phyloP scores from a whole-genome alignment of 1,140 invertebrate genomes.

The Ostrea denselamellosa region DNA sequence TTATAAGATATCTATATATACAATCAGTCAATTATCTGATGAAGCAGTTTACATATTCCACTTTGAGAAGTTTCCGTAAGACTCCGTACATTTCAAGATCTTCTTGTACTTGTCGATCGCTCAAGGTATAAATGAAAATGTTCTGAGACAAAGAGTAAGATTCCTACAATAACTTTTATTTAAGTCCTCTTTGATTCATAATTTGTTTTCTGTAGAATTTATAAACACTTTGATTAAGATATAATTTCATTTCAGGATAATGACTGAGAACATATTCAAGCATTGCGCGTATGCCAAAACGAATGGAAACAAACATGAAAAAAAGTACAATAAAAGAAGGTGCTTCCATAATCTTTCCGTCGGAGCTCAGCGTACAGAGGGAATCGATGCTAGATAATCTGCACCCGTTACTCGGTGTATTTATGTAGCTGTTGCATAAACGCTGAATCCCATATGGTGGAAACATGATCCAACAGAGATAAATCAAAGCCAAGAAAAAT shows the following conservation, averaged over 20 bases:
- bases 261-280: background rate
- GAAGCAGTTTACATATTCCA: too few species aligned
- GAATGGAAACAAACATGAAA: background rate
- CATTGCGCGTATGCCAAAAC: background rate
- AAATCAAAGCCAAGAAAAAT: background rate
- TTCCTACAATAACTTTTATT: too few species aligned
- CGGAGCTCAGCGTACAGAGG: background rate
- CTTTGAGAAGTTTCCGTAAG: too few species aligned
- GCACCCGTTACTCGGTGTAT: background rate
- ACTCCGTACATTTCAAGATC: too few species aligned
- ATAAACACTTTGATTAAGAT: background rate
- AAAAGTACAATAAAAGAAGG: background rate
- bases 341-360: background rate
- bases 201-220: background rate
- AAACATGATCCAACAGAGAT: background rate
- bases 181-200: too few species aligned
- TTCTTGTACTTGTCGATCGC: too few species aligned
- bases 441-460: background rate
- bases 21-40: too few species aligned
- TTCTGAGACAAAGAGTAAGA: too few species aligned
- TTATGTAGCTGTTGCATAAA: background rate
- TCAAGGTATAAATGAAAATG: too few species aligned
- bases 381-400: background rate
- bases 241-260: background rate
- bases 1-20: too few species aligned